Percentiles rank a stretch among this genome's conserved stretches.
Evolutionary conservation across 2,113 vertebrate species (phyloP).

Genomic region (Struthidea cinerea): DNA sequence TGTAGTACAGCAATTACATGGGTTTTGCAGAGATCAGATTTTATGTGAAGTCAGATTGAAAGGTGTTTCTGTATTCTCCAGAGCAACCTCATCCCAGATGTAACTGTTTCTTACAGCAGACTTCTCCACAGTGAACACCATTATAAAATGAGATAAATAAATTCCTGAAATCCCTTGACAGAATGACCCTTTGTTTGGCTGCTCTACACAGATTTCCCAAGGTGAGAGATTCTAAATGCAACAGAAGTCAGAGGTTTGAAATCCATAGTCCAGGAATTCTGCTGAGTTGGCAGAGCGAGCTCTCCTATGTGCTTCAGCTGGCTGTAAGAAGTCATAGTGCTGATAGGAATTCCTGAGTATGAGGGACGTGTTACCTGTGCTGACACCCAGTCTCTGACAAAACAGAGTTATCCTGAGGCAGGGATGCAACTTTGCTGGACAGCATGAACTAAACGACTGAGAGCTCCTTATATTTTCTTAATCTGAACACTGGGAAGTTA

Average conservation of each 20-base stretch:
- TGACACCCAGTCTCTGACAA: not conserved
- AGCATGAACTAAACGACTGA: not conserved
- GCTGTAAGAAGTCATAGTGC: not conserved
- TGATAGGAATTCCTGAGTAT: not conserved
- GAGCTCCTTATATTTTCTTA: not conserved
- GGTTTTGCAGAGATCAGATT: not conserved
- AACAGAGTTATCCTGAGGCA: not conserved
- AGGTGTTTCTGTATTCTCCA: not conserved
- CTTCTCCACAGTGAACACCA: not conserved
- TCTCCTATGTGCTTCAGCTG: not conserved
- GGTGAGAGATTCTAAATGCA: not conserved
- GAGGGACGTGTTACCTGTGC: fast-evolving
- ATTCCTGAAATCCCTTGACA: not conserved
- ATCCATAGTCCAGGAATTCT: not conserved
- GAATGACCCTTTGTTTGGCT: not conserved
- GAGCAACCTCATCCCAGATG: not conserved
- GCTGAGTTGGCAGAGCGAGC: not conserved
- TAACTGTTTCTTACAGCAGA: not conserved
- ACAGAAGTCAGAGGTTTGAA: not conserved
- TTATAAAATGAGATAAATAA: not conserved
- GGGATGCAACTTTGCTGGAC: not conserved
- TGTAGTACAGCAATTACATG: not conserved
- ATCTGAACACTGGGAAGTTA: not conserved
- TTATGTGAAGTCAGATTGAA: not conserved
- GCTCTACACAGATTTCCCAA: not conserved